Conservation (phyloP, 2,113 vertebrate genomes). For the Brachyistius frenatus region DNA sequence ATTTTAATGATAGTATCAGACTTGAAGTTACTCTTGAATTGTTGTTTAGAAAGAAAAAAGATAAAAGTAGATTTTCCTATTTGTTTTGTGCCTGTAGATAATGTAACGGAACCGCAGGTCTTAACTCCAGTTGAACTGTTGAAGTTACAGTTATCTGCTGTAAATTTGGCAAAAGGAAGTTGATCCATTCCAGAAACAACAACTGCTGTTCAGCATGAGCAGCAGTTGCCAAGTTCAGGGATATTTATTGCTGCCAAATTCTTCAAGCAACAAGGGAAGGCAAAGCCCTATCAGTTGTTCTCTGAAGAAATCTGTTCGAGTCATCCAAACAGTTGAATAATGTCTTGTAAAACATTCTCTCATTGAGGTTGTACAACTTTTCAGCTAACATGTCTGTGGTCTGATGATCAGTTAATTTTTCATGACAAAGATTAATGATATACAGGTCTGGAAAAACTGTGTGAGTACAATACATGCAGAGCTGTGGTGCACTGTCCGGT, state of each 20-base stretch:
- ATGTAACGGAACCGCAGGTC: slow-evolving; percentile 16
- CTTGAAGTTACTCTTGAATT: not conserved
- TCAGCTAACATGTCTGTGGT: slow-evolving; percentile 32
- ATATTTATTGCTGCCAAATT: slow-evolving; percentile 75
- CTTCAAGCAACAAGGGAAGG: slow-evolving; percentile 69
- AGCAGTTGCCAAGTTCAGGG: slow-evolving; percentile 71
- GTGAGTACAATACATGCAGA: slow-evolving; percentile 20
- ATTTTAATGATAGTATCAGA: slow-evolving; percentile 11
- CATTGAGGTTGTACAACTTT: slow-evolving; percentile 27
- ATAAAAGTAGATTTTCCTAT: not conserved
- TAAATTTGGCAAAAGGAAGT: slow-evolving; percentile 73
- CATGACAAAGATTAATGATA: slow-evolving; percentile 1
- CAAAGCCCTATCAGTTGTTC: slow-evolving; percentile 72
- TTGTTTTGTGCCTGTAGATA: slow-evolving; percentile 15
- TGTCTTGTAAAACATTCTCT: slow-evolving; percentile 44
- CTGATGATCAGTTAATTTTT: slow-evolving; percentile 8
- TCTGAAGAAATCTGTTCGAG: slow-evolving; percentile 65
- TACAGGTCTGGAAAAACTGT: slow-evolving; percentile 10
- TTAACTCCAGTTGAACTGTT: slow-evolving; percentile 33
- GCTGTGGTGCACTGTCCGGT: slow-evolving; percentile 3
- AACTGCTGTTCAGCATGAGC: slow-evolving; percentile 76
- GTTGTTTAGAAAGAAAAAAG: no score
- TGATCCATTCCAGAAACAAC: slow-evolving; percentile 75
- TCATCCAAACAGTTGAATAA: slow-evolving; percentile 70
- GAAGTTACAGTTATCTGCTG: slow-evolving; percentile 59